Evolutionary conservation across 2,888 invertebrate species (phyloP), one percentile per base, ranked within the genome.

Genomic region (Temnothorax unifasciatus): DNA sequence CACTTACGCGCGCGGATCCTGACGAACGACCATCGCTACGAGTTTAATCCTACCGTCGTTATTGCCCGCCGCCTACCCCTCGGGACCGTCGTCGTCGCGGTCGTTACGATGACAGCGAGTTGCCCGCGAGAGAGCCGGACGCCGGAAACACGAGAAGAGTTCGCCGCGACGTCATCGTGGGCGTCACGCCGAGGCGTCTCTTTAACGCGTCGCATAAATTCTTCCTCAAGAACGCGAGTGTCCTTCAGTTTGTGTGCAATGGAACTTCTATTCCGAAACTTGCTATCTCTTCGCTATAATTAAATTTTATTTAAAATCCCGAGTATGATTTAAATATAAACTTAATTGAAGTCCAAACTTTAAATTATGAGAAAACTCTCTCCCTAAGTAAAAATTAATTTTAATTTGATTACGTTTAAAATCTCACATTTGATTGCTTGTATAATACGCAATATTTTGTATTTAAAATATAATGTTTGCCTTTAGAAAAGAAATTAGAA

Each of bases 201-300:
- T 92, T 93, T 92, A 92, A 93, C 92, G 91, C 91, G 89, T 84
- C 85, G 90, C 90, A 92, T 93, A 93, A 92, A 93, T 93, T 93
- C 90, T 85, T 79, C 82, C 69, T 34, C 34, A 21, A 77, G 69
- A 11, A 57, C 50, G 18, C 74, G 61, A 73, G 41, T 11, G 54
- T 57, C 34, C 47, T 63, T 63, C n/a, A 29, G 18, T 47, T 34
- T 34, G 29, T n/a, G 21, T 34, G 9, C 25, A 63, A 21, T 63
- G 1, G 15, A 4, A 25, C 13, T 11, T 3, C 6, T 13, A 18
- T 41, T 41, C 6, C 18, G 25, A 44, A 18, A 6, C 25, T 54
- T 21, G 38, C 11, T 54, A 15, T 21, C 52, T 15, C 57, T 25
- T 18, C 4, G 38, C n/a, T 44, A n/a, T 29, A 4, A 73, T 41